These are phyloP conservation scores for Triops longicaudatus DNA, from an alignment of 1,140 invertebrate genomes.

Conservation along the genomic window DNA sequence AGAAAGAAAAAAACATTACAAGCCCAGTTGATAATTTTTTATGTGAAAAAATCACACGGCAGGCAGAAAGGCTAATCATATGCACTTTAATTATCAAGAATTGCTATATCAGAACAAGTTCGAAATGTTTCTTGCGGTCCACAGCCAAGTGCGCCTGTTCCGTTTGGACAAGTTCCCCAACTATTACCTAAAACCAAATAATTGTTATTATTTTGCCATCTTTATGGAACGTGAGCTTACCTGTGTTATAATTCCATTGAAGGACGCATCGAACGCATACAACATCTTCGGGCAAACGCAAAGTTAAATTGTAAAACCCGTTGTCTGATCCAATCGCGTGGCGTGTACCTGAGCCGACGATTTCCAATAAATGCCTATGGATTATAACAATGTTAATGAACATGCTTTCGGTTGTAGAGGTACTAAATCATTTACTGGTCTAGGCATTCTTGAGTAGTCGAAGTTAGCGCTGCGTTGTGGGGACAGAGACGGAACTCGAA, in stretches of 20 bases:
- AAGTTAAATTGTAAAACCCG: conserved; percentile 2
- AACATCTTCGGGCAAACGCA: conserved; percentile 38
- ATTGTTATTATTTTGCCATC: not conserved
- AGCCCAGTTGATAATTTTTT: not conserved
- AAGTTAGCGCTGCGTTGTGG: not conserved
- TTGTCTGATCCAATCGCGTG: not conserved
- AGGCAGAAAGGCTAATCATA: not conserved
- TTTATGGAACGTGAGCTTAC: conserved; percentile 39
- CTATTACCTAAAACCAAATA: conserved; percentile 35
- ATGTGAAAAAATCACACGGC: not conserved
- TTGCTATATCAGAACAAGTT: conserved; percentile 69
- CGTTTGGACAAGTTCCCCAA: conserved; percentile 37
- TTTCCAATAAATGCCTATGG: not conserved
- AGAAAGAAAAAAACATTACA: not conserved
- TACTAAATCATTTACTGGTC: not conserved
- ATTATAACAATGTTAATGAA: not conserved
- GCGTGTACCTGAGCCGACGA: not conserved
- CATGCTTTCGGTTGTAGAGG: not conserved
- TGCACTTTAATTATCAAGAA: not conserved
- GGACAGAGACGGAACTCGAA: conserved; percentile 20
- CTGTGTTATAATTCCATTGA: conserved; percentile 85
- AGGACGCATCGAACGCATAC: conserved; percentile 79
- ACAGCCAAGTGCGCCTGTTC: conserved; percentile 49
- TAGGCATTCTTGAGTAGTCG: not conserved
- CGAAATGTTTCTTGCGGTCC: conserved; percentile 76